These are phyloP conservation scores for Alligator mississippiensis DNA, from an alignment of 2,113 vertebrate species.

Conservation along the genomic window DNA sequence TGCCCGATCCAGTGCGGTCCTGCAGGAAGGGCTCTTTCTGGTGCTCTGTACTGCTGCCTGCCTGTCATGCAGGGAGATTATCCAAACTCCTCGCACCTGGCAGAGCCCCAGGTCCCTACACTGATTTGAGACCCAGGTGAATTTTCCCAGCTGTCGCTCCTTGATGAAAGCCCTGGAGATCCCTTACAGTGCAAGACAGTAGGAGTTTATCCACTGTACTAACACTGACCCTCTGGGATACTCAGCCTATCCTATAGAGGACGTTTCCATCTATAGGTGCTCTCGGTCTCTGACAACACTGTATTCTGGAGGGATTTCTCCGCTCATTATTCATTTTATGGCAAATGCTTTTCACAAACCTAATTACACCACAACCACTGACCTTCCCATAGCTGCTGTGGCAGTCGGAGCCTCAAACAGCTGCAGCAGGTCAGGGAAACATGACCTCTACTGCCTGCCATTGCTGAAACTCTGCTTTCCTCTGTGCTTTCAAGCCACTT, in stretches of 20 bases:
- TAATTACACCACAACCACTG: constrained; percentile 38
- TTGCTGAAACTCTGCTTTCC: background rate
- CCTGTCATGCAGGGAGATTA: background rate
- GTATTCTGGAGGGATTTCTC: background rate
- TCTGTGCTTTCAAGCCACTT: constrained; percentile 36
- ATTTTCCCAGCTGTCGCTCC: background rate
- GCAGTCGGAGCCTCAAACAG: constrained; percentile 52
- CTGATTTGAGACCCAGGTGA: background rate
- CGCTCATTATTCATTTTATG: constrained; percentile 45
- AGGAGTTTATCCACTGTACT: background rate
- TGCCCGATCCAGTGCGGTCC: background rate
- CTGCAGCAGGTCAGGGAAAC: constrained; percentile 54
- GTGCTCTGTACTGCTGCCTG: background rate
- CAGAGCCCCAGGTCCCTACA: background rate
- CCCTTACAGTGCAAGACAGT: background rate
- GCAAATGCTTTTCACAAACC: constrained; percentile 14
- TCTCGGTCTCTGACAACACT: background rate
- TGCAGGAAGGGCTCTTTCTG: background rate
- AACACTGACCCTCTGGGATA: background rate
- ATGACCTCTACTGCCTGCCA: constrained; percentile 24
- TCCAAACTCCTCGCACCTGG: background rate
- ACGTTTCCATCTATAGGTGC: background rate
- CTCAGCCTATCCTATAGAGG: background rate
- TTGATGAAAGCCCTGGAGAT: background rate
- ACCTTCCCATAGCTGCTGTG: constrained; percentile 20